Evolutionary conservation across 2,113 vertebrate species (phyloP).

Genomic region (Himantopus leucocephalus): DNA sequence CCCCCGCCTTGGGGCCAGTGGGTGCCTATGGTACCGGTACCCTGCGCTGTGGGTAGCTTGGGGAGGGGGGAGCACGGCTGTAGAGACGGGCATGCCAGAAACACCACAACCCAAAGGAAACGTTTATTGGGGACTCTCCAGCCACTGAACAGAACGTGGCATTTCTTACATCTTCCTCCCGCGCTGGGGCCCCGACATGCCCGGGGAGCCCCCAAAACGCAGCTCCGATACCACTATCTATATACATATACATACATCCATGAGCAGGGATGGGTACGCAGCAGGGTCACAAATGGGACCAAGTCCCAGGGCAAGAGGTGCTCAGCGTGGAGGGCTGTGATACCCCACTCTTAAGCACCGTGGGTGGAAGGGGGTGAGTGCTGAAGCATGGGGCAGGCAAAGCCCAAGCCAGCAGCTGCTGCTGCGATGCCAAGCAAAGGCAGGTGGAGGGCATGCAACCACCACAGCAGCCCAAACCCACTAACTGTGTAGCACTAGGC

Average conservation of each 20-base stretch:
- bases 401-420: constrained; percentile 2
- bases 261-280: background rate
- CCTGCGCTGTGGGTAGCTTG: fast-evolving
- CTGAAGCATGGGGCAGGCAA: constrained; percentile 50
- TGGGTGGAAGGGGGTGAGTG: fast-evolving
- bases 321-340: fast-evolving
- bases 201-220: fast-evolving
- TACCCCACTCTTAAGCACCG: background rate
- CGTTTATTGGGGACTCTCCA: constrained; percentile 25
- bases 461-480: background rate
- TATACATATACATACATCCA: constrained; percentile 44
- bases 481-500: background rate
- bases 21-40: background rate
- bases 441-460: background rate
- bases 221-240: background rate
- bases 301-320: background rate
- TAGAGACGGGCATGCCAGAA: background rate
- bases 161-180: constrained; percentile 40
- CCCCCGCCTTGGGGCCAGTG: fast-evolving
- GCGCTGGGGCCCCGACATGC: fast-evolving
- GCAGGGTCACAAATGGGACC: background rate
- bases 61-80: background rate
- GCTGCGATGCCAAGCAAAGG: background rate
- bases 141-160: background rate
- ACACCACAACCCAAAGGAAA: background rate